Evolutionary conservation across 2,888 invertebrate species (phyloP).

Genomic region (Stenoptilia bipunctidactyla): DNA sequence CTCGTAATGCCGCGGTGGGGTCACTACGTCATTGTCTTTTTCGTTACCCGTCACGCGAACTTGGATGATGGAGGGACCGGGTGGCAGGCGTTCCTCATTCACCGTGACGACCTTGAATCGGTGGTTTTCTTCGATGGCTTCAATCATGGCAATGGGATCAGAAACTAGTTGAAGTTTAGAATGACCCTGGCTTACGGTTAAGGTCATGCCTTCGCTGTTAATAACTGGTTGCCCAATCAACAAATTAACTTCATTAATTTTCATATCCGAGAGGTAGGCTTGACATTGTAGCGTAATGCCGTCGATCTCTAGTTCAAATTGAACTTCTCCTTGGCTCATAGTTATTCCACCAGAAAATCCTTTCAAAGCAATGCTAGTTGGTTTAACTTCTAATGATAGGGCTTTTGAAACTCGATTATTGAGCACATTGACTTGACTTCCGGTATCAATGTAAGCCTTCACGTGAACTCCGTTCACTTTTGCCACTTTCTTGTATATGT

Average conservation of each 20-base stretch:
- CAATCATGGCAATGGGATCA: neutral
- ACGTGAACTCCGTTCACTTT: conserved; percentile 10
- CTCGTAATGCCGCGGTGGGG: conserved; percentile 14
- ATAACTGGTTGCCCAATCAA: conserved; percentile 19
- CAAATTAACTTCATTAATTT: conserved; percentile 14
- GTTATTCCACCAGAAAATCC: conserved; percentile 12
- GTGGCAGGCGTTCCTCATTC: conserved; percentile 9
- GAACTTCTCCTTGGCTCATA: conserved; percentile 13
- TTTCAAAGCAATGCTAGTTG: conserved; percentile 6
- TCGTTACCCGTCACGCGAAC: conserved; percentile 12
- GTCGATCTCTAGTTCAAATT: conserved; percentile 16
- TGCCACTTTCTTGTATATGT: conserved; percentile 10
- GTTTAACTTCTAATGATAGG: conserved; percentile 6
- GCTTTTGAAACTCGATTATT: too few relatives aligned
- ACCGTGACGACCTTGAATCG: conserved; percentile 3
- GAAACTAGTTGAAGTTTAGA: neutral
- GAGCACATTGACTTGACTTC: conserved; percentile 14
- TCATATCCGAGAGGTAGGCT: conserved; percentile 11
- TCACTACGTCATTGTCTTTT: neutral
- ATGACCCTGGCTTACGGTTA: conserved; percentile 6
- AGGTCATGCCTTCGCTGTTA: conserved; percentile 12
- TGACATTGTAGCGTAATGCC: conserved; percentile 5
- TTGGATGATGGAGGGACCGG: conserved; percentile 14
- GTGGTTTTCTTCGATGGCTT: neutral
- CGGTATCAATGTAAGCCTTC: conserved; percentile 14